Evolutionary conservation across 2,888 invertebrate species (phyloP).

Genomic region (Apomyelois bistriatella): DNA sequence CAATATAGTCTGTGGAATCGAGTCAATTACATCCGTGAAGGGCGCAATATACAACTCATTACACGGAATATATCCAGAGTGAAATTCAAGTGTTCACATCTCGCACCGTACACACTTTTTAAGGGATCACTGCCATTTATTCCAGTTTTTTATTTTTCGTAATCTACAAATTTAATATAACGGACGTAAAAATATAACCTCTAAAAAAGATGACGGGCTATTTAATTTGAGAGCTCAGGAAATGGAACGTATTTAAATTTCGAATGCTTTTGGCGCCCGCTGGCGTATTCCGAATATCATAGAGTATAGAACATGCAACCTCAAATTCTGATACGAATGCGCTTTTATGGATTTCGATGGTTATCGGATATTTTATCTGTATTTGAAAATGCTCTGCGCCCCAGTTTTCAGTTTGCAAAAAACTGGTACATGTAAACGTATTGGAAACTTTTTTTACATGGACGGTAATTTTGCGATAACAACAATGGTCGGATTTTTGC

Average conservation of each 20-base stretch:
- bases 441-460: background rate
- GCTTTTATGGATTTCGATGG: slow-evolving; percentile 10
- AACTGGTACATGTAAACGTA: background rate
- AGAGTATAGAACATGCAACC: slow-evolving; percentile 5
- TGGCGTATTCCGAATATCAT: slow-evolving; percentile 6
- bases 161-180: slow-evolving; percentile 67
- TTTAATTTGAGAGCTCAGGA: slow-evolving; percentile 51
- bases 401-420: background rate
- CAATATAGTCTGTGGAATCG: slow-evolving; percentile 35
- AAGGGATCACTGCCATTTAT: slow-evolving; percentile 62
- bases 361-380: slow-evolving; percentile 8
- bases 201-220: slow-evolving; percentile 44
- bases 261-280: slow-evolving; percentile 30
- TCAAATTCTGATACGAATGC: slow-evolving; percentile 7
- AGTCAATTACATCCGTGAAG: slow-evolving; percentile 48
- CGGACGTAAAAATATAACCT: slow-evolving; percentile 57
- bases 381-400: background rate
- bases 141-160: slow-evolving; percentile 60
- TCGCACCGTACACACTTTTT: slow-evolving; percentile 50
- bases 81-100: slow-evolving; percentile 42
- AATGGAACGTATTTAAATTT: slow-evolving; percentile 54
- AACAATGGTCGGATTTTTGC: background rate
- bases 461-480: background rate
- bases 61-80: slow-evolving; percentile 44
- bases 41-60: slow-evolving; percentile 52